phyloP scores from a whole-genome alignment of 2,113 vertebrate genomes.

The Dryoscopus gambensis region DNA sequence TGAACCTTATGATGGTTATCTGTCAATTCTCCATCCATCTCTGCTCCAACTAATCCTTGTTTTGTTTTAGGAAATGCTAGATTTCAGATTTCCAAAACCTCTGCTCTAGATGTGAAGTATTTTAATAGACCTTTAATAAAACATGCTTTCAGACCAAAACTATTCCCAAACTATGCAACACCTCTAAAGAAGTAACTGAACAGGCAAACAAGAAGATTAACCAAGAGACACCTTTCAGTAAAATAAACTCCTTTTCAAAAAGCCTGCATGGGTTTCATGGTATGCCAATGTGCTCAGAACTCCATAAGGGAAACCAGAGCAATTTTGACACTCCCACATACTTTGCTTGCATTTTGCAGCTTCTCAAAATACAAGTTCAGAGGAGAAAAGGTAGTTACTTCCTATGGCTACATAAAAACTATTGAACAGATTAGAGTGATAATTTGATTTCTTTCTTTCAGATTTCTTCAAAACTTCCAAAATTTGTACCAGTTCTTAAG shows the following conservation, averaged over 20 bases:
- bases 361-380: background rate
- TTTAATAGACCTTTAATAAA: background rate
- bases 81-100: background rate
- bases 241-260: background rate
- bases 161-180: background rate
- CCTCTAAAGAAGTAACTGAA: background rate
- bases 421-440: background rate
- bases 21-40: background rate
- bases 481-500: background rate
- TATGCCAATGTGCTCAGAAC: background rate
- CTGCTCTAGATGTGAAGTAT: background rate
- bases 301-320: background rate
- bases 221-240: background rate
- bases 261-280: background rate
- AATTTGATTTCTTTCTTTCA: background rate
- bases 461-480: background rate
- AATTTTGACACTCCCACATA: background rate
- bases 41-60: background rate
- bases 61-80: background rate
- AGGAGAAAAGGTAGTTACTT: background rate
- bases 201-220: background rate
- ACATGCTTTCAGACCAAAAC: background rate
- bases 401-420: background rate
- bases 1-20: background rate
- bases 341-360: background rate